Evolutionary conservation across 2,113 vertebrate genomes (phyloP).

Genomic region (Megalops atlanticus): DNA sequence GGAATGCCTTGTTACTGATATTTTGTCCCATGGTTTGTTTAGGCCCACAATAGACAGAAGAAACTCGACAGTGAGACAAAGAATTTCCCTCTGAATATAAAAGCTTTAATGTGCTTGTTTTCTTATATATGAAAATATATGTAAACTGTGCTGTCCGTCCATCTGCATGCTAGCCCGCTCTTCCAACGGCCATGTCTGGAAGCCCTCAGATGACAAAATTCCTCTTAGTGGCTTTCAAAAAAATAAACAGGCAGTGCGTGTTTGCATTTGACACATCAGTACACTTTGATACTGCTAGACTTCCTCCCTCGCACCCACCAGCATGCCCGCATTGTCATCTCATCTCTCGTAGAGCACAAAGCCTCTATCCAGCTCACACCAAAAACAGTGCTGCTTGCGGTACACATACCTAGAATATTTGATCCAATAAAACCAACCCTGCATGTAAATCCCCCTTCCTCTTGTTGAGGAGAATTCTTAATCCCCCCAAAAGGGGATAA

Average conservation of each 20-base stretch:
- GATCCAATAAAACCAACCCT: background rate
- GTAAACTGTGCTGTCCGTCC: background rate
- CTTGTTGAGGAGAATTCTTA: background rate
- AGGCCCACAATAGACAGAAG: background rate
- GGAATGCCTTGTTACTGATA: conserved; percentile 40
- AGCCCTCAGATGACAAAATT: conserved; percentile 18
- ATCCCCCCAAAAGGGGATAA: background rate
- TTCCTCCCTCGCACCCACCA: background rate
- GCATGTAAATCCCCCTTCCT: too few relatives aligned
- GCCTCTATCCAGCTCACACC: background rate
- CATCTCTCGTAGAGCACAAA: background rate
- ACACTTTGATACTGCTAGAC: conserved; percentile 26
- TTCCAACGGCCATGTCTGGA: background rate
- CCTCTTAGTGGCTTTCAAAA: conserved; percentile 32
- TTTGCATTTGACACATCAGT: conserved; percentile 54
- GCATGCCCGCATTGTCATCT: background rate
- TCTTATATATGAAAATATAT: background rate
- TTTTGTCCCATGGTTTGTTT: conserved; percentile 64
- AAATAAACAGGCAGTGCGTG: conserved; percentile 26
- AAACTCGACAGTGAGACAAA: background rate
- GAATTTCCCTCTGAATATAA: too few relatives aligned
- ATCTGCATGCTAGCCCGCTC: background rate
- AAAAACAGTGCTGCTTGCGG: background rate
- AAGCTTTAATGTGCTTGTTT: background rate
- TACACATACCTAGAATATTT: background rate